Evolutionary conservation across 2,113 vertebrate species (phyloP).

Genomic region (Notechis scutatus): DNA sequence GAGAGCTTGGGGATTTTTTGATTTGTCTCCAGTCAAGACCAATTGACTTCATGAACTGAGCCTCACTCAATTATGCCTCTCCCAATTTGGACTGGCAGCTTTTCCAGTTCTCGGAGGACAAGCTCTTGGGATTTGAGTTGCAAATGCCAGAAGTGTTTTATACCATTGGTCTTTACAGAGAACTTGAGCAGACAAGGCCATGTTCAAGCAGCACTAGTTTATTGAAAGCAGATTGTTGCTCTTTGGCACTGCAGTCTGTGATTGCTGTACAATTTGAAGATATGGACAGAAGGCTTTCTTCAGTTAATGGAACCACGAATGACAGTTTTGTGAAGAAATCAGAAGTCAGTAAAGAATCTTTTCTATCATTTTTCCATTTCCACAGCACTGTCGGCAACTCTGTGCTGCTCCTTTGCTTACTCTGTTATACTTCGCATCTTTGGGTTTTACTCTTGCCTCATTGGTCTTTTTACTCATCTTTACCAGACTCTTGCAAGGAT

Average conservation of each 20-base stretch:
- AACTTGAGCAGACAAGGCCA: neutral
- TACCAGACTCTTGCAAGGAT: neutral
- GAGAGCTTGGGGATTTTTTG: neutral
- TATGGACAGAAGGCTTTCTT: neutral
- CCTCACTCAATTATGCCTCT: neutral
- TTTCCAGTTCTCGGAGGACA: neutral
- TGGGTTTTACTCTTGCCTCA: neutral
- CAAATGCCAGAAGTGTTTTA: neutral
- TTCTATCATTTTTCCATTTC: neutral
- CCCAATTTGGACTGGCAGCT: neutral
- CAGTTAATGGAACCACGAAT: neutral
- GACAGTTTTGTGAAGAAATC: neutral
- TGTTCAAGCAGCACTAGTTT: neutral
- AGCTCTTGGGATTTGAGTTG: neutral
- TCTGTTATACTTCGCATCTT: neutral
- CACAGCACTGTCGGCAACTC: neutral
- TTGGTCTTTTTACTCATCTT: neutral
- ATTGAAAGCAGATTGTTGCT: neutral
- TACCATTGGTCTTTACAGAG: neutral
- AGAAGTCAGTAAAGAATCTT: neutral
- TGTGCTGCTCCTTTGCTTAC: neutral
- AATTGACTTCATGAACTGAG: conserved; percentile 17
- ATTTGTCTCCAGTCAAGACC: conserved; percentile 1
- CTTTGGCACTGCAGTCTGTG: neutral
- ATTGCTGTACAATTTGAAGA: neutral